A percentile compares a stretch with the other conserved stretches of the same genome.
These are phyloP conservation scores for Zoanthus sansibaricus DNA, from an alignment of 92 coral and sea anemone genomes.

Conservation along the genomic window DNA sequence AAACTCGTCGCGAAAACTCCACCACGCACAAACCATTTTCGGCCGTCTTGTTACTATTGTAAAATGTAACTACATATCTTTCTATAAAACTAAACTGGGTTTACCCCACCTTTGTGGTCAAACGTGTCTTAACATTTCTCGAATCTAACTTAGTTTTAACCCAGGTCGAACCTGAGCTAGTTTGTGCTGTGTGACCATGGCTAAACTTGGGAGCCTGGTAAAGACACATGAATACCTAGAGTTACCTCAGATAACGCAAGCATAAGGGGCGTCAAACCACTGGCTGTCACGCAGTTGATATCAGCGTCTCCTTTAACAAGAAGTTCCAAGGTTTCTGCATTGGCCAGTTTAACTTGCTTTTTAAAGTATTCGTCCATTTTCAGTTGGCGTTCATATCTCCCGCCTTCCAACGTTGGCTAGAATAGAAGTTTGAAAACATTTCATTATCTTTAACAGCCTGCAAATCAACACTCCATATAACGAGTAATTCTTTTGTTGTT, in stretches of 20 bases:
- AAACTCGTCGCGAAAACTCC: no score
- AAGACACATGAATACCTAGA: background rate
- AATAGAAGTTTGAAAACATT: background rate
- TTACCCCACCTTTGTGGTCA: no score
- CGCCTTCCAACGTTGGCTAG: conserved; percentile 54
- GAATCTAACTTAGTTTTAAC: no score
- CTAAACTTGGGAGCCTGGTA: background rate
- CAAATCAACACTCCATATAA: background rate
- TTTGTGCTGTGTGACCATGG: no score
- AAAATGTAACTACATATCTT: no score
- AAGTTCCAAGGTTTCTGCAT: conserved; percentile 70
- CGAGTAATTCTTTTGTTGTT: no score
- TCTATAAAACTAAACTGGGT: no score
- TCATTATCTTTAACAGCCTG: background rate
- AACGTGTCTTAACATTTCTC: no score
- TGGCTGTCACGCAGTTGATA: conserved; percentile 55
- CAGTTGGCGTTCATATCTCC: conserved; percentile 54
- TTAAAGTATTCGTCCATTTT: conserved; percentile 58
- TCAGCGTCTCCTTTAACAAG: conserved; percentile 79
- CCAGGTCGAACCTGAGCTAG: no score
- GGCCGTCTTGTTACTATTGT: no score
- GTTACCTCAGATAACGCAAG: conserved; percentile 62
- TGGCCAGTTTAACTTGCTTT: conserved; percentile 59
- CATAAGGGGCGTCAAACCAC: conserved; percentile 79
- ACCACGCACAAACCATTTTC: no score